Base-by-base conservation (phyloP, 2,888 invertebrate genomes). In the Tortricodes alternella region DNA sequence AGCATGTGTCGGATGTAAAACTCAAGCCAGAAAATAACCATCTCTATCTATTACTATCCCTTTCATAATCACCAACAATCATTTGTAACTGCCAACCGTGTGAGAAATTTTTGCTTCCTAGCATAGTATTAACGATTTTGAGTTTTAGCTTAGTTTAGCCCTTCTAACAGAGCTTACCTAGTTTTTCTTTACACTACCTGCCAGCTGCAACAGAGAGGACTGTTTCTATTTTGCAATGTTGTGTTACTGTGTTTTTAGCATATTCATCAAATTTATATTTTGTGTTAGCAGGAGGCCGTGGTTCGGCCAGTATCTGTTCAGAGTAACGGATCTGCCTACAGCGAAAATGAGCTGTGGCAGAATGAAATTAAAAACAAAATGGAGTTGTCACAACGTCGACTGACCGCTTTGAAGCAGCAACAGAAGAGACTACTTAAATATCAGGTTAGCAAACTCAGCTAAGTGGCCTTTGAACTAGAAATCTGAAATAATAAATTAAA, bases 291-390 rank as follows among this genome's bases (percentile, higher is more conserved):
- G 79, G 90, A 91, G 59, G 78, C 81, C n/a, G 83, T 85, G 7
- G 85, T 87, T 3, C 77, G 92, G 46, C 91, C 87, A n/a, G 83
- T 83, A 41, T 91, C 89, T 15, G 90, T 81, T 13, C 91, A 89
- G 73, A 89, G 85, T 68, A 91, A 88, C 64, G 87, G 83, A 50
- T 92, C 87, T 0, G 77, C 82, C 2, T 92, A 92, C 62, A 91
- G 91, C 60, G 91, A 90, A 21, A 92, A 91, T 71, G 89, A 91
- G 57, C 78, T 89, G 24, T 90, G 92, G 81, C 92, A 92, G 70
- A 90, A 89, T 64, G 92, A 92, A 65, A 83, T 93, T 23, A 92
- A 92, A 64, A 91, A 90, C 62, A 93, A 93, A 75, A 92, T 93
- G 86, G 93, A 93, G 70, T 83, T 92, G 65, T 93, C 93, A 0